Percentiles rank a stretch among this genome's conserved stretches.
These are phyloP conservation scores for Pelecanoides urinatrix DNA, from an alignment of 2,113 vertebrate genomes.

Conservation along the genomic window DNA sequence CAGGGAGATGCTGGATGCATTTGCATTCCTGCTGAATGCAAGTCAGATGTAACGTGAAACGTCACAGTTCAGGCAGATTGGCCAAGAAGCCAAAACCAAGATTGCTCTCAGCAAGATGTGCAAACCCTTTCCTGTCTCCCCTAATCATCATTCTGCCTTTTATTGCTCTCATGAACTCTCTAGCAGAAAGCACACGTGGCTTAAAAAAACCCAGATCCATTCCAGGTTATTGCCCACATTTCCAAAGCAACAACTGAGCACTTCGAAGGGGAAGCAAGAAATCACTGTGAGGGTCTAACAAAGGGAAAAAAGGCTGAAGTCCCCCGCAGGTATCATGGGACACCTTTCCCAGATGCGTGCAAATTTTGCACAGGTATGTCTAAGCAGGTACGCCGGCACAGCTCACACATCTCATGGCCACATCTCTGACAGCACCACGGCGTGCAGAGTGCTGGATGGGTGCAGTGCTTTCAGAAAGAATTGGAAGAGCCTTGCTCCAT, in stretches of 20 bases:
- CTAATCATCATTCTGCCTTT: neutral
- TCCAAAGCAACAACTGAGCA: neutral
- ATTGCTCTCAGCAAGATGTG: neutral
- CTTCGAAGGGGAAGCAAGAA: neutral
- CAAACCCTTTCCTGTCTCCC: neutral
- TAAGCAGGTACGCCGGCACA: neutral
- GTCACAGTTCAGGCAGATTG: neutral
- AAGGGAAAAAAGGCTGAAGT: neutral
- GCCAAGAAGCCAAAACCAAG: neutral
- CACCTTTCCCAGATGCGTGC: neutral
- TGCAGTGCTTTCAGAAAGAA: neutral
- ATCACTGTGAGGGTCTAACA: neutral
- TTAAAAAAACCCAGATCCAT: neutral
- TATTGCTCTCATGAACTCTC: neutral
- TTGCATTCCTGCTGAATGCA: neutral
- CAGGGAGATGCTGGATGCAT: neutral
- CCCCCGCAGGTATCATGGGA: neutral
- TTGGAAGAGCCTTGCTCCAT: neutral
- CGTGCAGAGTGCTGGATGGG: accelerated
- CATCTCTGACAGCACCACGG: neutral
- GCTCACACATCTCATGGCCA: neutral
- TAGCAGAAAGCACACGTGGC: neutral
- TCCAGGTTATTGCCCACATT: neutral
- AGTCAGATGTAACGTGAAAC: neutral
- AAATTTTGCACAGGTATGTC: neutral